Conservation (phyloP, 2,888 invertebrate species). For the Ferrisia virgata region DNA sequence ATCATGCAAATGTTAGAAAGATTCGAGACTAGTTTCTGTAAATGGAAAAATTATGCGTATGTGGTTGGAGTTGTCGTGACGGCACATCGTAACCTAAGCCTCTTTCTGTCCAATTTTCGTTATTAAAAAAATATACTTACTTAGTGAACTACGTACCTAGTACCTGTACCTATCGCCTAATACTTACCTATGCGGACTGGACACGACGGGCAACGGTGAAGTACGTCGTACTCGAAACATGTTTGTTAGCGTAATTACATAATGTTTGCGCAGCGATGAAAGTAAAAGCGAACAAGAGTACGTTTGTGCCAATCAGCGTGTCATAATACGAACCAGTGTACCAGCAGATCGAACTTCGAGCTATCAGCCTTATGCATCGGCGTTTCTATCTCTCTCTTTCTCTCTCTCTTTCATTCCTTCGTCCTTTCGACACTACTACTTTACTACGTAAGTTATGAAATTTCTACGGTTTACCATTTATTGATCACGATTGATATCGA, state of each 20-base stretch:
- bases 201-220: no score
- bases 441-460: background rate
- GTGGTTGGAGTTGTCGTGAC: background rate
- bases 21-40: constrained; percentile 19
- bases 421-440: background rate
- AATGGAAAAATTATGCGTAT: background rate
- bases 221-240: background rate
- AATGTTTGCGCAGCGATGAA: background rate
- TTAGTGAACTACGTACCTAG: no score
- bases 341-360: background rate
- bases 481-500: background rate
- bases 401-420: background rate
- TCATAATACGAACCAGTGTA: background rate
- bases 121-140: background rate
- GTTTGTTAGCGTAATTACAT: background rate
- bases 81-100: background rate
- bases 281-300: background rate
- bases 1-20: background rate
- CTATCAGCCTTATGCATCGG: no score
- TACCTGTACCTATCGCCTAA: background rate
- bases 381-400: no score
- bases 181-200: no score
- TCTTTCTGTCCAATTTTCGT: background rate
- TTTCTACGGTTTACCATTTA: background rate
- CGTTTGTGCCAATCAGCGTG: background rate